phyloP scores from a whole-genome alignment of 1,140 invertebrate genomes.

The Ceratoteleas bidentatus region DNA sequence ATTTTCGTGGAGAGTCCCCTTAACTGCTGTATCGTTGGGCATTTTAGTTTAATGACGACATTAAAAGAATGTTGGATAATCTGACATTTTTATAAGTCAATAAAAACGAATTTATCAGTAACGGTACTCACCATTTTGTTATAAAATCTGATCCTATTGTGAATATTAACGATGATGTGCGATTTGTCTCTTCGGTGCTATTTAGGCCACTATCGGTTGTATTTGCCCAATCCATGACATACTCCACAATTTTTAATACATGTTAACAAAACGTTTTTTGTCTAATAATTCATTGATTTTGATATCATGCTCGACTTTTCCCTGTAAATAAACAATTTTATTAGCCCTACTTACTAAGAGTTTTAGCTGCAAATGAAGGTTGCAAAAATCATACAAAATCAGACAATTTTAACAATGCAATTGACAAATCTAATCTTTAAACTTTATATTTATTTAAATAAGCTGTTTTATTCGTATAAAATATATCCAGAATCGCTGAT shows the following conservation, averaged over 20 bases:
- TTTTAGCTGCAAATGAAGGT: not conserved
- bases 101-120: not conserved
- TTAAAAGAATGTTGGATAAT: no score
- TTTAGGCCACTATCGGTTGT: constrained; percentile 62
- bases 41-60: no score
- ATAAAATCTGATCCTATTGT: constrained; percentile 64
- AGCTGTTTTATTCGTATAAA: no score
- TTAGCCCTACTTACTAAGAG: not conserved
- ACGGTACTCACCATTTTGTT: constrained; percentile 55
- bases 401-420: no score
- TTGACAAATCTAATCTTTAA: no score
- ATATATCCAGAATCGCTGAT: no score
- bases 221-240: constrained; percentile 63
- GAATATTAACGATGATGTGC: constrained; percentile 58
- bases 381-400: not conserved
- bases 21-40: no score
- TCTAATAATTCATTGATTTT: constrained; percentile 40
- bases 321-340: constrained; percentile 23
- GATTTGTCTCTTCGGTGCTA: constrained; percentile 57
- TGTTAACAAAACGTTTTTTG: constrained; percentile 31
- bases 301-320: constrained; percentile 27
- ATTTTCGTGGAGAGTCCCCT: no score
- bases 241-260: constrained; percentile 44
- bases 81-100: not conserved
- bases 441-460: no score